These are phyloP conservation scores for Grammomys surdaster DNA, from an alignment of 2,113 vertebrate species.

Conservation along the genomic window DNA sequence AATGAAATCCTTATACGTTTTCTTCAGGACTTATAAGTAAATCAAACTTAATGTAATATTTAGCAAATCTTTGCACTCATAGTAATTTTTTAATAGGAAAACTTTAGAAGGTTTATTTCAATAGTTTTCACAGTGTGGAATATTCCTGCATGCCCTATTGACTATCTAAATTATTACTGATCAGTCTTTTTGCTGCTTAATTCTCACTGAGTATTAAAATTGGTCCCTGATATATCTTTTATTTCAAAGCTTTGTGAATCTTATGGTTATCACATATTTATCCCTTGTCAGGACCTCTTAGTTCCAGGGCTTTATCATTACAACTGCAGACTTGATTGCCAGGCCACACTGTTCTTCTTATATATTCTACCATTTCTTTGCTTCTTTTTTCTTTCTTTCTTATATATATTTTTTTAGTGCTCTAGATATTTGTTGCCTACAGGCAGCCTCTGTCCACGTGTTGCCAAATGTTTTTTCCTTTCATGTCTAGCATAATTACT, in stretches of 20 bases:
- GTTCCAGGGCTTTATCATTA: not conserved
- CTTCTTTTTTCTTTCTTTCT: no score
- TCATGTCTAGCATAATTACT: not conserved
- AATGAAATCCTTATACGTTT: rapidly evolving
- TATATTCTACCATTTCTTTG: not conserved
- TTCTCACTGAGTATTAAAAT: not conserved
- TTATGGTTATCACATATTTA: not conserved
- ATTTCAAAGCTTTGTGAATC: not conserved
- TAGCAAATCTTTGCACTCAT: not conserved
- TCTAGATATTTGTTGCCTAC: not conserved
- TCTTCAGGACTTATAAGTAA: not conserved
- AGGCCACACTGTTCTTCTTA: not conserved
- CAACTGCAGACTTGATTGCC: not conserved
- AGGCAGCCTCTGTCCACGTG: not conserved
- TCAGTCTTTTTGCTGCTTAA: not conserved
- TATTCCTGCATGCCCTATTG: not conserved
- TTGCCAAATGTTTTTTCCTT: not conserved
- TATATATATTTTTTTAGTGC: not conserved
- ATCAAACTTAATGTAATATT: not conserved
- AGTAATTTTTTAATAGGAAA: not conserved
- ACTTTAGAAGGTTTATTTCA: not conserved
- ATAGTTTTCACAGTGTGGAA: not conserved
- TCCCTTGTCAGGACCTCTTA: not conserved
- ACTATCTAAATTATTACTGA: not conserved
- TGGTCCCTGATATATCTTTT: not conserved